Percentiles rank a stretch among this genome's conserved stretches.
Evolutionary conservation across 1,140 invertebrate species (phyloP).

Genomic region (Condylostylus longicornis): DNA sequence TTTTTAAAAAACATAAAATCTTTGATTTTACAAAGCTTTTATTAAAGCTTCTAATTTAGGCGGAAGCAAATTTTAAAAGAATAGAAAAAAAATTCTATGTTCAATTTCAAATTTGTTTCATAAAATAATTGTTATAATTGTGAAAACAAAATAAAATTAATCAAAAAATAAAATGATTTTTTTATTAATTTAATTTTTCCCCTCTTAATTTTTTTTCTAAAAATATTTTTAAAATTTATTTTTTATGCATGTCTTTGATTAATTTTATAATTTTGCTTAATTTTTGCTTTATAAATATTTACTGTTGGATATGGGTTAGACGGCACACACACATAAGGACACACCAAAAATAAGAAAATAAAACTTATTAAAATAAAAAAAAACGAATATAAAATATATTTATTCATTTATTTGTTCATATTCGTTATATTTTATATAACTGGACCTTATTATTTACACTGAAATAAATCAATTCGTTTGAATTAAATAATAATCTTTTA

Average conservation of each 20-base stretch:
- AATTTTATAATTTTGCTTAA: no score
- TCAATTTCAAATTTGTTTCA: not conserved
- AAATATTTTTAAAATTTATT: not conserved
- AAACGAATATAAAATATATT: not conserved
- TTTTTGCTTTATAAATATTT: no score
- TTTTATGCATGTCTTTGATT: no score
- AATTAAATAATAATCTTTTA: no score
- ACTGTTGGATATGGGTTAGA: conserved; percentile 3
- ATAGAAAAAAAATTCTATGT: not conserved
- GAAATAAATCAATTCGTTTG: no score
- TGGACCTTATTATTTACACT: no score
- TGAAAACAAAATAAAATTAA: not conserved
- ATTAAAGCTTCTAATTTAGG: no score
- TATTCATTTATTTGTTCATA: not conserved
- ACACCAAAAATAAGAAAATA: conserved; percentile 1
- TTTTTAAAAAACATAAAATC: no score
- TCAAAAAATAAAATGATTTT: not conserved
- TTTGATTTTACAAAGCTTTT: no score
- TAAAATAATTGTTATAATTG: not conserved
- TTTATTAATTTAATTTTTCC: not conserved
- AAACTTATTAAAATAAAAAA: conserved; percentile 1
- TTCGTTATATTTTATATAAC: not conserved
- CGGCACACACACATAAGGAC: conserved; percentile 5
- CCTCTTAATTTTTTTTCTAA: not conserved
- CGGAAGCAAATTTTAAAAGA: no score